Evolutionary conservation across 2,113 vertebrate species (phyloP), one percentile per base, ranked within the genome.

Genomic region (Empidonax alnorum): DNA sequence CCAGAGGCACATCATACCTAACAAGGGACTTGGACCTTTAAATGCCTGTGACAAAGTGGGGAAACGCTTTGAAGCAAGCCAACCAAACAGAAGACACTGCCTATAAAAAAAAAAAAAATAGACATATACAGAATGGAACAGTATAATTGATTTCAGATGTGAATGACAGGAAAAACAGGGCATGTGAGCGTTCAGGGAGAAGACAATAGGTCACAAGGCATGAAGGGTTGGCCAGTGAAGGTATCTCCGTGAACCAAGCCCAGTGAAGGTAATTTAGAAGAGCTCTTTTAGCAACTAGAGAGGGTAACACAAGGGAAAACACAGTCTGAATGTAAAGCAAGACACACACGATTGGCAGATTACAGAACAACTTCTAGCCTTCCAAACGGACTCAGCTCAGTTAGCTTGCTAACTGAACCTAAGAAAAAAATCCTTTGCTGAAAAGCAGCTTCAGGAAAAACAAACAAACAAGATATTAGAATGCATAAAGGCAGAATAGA

Each of bases 41-140:
- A 74, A 67, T 49, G 7, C 30, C 21, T 42, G 2, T 31, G 42
- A n/a, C 4, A 75, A n/a, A 53, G 15, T 31, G 37, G 14, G 18
- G 19, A 66, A 87, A 37, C 53, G 6, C 55, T 78, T 46, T 65
- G 21, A 71, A 81, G 14, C 31, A 56, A 80, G 24, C 9, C 12
- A 56, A 28, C 3, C 24, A 86, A 83, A 59, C 5, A 53, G n/a
- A 69, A 71, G 42, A n/a, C 20, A 9, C 41, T 75, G 47, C 16
- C 35, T 52, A 6, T 13, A 35, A 1, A 37, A 1, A 30, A 10
- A 35, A 30, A 10, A 35, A 0, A n/a, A 1, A 10, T 25, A 8
- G 3, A 19, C 6, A 22, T 7, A 25, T 0, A 19, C 9, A 25
- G 2, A 6, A 6, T 33, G 47, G 7, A 61, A 33, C 6, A 17